Evolutionary conservation across 2,797 vertebrate species (phyloP), one percentile per base, ranked within the genome.

Genomic region (Molossus molossus): DNA sequence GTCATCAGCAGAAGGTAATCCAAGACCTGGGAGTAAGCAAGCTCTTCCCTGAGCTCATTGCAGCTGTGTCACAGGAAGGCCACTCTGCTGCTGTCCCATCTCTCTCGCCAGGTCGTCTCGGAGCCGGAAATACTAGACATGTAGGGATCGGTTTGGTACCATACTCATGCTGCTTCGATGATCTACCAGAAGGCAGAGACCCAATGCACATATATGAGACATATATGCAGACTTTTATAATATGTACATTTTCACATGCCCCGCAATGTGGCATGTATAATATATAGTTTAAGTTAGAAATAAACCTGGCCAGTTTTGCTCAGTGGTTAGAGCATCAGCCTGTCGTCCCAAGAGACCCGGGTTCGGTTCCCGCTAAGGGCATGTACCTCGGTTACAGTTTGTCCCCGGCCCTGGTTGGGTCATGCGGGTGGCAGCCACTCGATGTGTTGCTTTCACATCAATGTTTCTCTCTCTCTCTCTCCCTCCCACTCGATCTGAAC

Each of bases 201-300:
- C 40, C 14, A 48, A 73, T 25, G 14, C 14, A 84, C 12, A 62
- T 3, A 7, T 3, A 62, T 81, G 53, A 55, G 25, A 48, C 15
- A 83, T 37, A 58, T 20, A 86, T 65, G 25, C 11, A 67, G 58
- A 29, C 20, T 83, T 73, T 91, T 57, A 57, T 45, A 64, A 4
- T 50, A 57, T 53, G 21, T 50, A 87, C 88, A 69, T 64, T 1
- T 92, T 90, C 27, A 77, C 11, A 45, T 55, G 48, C 3, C 77
- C 25, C 33, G 5, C 67, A n/a, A 87, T 91, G 57, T 83, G 58
- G 40, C 29, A 79, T 50, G 50, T 75, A 80, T 58, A 80, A 89
- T 72, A 27, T 75, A 37, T 25, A 48, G 21, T 73, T 87, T 73
- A 73, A 81, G 10, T 82, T 48, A 76, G 58, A 89, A 95, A 80